phyloP scores from a whole-genome alignment of 1,140 invertebrate species.

The Patella vulgata region DNA sequence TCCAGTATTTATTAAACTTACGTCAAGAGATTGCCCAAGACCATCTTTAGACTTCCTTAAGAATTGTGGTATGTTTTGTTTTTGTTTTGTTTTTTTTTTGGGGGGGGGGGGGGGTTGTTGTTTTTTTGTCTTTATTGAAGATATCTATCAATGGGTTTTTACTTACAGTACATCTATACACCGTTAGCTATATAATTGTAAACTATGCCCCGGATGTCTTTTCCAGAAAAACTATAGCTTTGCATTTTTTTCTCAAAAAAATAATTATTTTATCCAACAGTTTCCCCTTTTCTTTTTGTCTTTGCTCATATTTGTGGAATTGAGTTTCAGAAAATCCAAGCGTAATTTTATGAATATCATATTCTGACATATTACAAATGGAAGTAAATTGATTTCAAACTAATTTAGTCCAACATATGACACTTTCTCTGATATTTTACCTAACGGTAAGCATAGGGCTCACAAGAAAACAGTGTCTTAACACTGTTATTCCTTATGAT shows the following conservation, averaged over 20 bases:
- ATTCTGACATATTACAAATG: no score
- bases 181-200: background rate
- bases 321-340: no score
- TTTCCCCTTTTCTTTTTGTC: no score
- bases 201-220: background rate
- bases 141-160: background rate
- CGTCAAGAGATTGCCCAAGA: slow-evolving; percentile 42
- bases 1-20: slow-evolving; percentile 30
- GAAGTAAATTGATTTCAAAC: no score
- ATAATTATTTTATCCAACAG: no score
- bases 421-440: no score
- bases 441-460: no score
- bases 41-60: slow-evolving; percentile 42
- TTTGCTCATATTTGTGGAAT: no score
- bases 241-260: background rate
- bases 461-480: no score
- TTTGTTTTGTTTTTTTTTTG: background rate
- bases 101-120: background rate
- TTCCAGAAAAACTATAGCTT: background rate
- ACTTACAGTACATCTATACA: background rate
- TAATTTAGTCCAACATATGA: no score
- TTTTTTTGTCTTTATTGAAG: background rate
- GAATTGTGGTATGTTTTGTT: slow-evolving; percentile 23
- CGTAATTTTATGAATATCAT: no score
- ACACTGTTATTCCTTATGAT: no score